Evolutionary conservation across 1,140 invertebrate species (phyloP), one percentile per base, ranked within the genome.

Genomic region (Lithobius niger): DNA sequence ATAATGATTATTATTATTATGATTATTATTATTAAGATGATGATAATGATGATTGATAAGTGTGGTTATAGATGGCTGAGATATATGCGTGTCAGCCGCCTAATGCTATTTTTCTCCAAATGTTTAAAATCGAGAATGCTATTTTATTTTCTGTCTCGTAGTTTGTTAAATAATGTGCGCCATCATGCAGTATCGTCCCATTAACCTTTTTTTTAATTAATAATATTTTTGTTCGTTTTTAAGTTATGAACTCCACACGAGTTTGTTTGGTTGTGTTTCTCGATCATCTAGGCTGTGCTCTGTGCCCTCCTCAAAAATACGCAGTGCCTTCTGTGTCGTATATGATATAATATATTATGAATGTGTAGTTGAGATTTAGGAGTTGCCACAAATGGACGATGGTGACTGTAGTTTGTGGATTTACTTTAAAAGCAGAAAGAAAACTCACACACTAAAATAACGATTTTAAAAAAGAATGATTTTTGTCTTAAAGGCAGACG

Each of bases 61-160:
- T 50, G 13, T 50, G 13, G 48, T 50, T 25, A 50, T 50, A 45
- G 43, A 45, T 18, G 43, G 43, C 43, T 45, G 43, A 10, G 18
- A 18, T 45, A 21, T 50, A 50, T 50, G 3, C 31, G 31, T 45
- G 43, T 19, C 22, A 50, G 48, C 48, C 22, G 27, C 25, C 22
- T 47, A 6, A 10, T 27, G 27, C 48, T 50, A 50, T 50, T 50
- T 50, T 50, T 50, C 48, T 50, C 48, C 13, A 27, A 50, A 18
- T 26, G 21, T 50, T 27, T 27, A 13, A 50, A 50, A 25, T 26
- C 22, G 18, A 10, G 18, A 45, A 45, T n/a, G 43, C 43, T 13
- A 19, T 45, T n/a, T n/a, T 45, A 45, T 45, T 45, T 45, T 45
- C 43, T 45, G 43, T n/a, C 43, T 10, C 22, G 43, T 45, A 45